Conservation (phyloP, 2,113 vertebrate species). For the Probosciger aterrimus region DNA sequence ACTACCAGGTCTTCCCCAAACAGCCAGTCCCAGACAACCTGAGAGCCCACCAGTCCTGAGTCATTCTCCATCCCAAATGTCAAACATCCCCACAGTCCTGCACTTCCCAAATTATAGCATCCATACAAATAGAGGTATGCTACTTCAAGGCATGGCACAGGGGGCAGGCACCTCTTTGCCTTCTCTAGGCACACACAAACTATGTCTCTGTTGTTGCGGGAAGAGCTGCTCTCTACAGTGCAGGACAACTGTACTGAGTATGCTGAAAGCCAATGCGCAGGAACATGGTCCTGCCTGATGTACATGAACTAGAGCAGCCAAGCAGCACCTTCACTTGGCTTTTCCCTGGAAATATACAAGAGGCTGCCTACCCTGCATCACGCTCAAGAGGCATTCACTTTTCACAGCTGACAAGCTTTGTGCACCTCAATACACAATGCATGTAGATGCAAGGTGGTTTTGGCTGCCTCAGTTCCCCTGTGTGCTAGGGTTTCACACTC, state of each 20-base stretch:
- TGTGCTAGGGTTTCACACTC: not conserved
- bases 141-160: not conserved
- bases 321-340: not conserved
- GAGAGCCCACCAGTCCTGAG: not conserved
- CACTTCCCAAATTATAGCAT: not conserved
- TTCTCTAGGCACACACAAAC: not conserved
- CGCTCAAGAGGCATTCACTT: not conserved
- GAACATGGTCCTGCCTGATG: not conserved
- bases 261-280: not conserved
- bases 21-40: not conserved
- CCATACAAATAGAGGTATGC: not conserved
- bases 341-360: not conserved
- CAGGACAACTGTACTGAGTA: not conserved
- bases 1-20: not conserved
- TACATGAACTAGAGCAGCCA: not conserved
- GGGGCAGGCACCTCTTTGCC: not conserved
- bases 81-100: not conserved
- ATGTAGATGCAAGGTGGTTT: not conserved
- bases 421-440: fast-evolving
- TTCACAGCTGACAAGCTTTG: not conserved
- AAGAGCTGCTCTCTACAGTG: not conserved
- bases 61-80: not conserved
- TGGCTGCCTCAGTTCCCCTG: not conserved
- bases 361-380: not conserved
- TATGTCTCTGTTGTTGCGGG: too few relatives aligned